Evolutionary conservation across 2,888 invertebrate species (phyloP), one percentile per base, ranked within the genome.

Genomic region (Heteropelma amictum): DNA sequence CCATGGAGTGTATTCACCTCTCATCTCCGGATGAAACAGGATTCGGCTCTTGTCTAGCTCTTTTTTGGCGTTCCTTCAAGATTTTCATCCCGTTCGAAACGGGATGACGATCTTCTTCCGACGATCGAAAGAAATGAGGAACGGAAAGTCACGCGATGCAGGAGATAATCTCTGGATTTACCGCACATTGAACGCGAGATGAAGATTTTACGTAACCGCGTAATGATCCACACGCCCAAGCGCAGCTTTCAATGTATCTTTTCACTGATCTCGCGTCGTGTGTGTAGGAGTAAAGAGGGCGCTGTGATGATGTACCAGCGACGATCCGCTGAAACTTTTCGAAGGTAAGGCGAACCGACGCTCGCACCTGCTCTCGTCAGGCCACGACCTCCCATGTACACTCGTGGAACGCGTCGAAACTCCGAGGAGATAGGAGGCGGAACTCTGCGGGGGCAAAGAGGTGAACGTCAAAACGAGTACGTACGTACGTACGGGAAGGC

Each of bases 361-460:
- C 64, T 82, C 82, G 82, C 86, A 85, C 85, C 85, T 85, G 87
- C 85, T 82, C 80, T 78, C 80, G 67, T 38, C 58, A 23, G 74
- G 75, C 73, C 72, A 69, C 64, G 71, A 68, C 71, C 64, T 54
- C 76, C n/a, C n/a, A n/a, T n/a, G 69, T 49, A 60, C 64, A 64
- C 58, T 61, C 67, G 47, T 64, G 60, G 58, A 65, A 14, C 71
- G 60, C 74, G 56, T 65, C 47, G 61, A 47, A 58, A 58, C 49
- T 21, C 47, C 45, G 60, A 38, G 40, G 45, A 6, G 14, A 45
- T 26, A 45, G 51, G 60, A 38, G 40, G 45, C 8, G 14, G 53
- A 33, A 45, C 61, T 30, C 23, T 47, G 35, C n/a, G 19, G 60
- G 54, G 61, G 58, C 53, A 58, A n/a, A 53, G 45, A 63, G 51